phyloP scores from a whole-genome alignment of 2,888 invertebrate genomes.

The Aphidius colemani region DNA sequence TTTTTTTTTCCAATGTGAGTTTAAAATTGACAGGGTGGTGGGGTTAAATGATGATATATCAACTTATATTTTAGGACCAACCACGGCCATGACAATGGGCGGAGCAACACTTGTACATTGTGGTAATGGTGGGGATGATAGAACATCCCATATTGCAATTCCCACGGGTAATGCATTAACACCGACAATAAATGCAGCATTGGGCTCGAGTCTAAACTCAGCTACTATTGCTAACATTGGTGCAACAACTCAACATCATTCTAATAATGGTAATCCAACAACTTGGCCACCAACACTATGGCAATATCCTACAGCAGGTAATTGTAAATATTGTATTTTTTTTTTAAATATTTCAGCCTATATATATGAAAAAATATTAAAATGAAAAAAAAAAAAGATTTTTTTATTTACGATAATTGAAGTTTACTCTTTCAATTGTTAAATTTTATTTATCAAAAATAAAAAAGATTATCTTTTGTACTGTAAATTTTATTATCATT shows the following conservation, averaged over 20 bases:
- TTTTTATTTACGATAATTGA: slow-evolving; percentile 3
- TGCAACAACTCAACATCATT: slow-evolving; percentile 55
- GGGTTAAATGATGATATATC: slow-evolving; percentile 36
- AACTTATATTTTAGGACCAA: slow-evolving; percentile 64
- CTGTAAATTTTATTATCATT: too few relatives aligned
- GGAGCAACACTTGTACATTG: slow-evolving; percentile 69
- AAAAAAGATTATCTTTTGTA: too few relatives aligned
- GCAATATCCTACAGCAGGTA: slow-evolving; percentile 71
- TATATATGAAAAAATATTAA: too few relatives aligned
- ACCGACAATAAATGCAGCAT: slow-evolving; percentile 62
- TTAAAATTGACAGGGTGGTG: slow-evolving; percentile 16
- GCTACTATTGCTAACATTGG: slow-evolving; percentile 61
- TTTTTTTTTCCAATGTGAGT: background rate
- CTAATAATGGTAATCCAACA: slow-evolving; percentile 15
- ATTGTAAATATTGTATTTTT: slow-evolving; percentile 12
- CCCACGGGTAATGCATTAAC: slow-evolving; percentile 54
- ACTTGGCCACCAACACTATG: slow-evolving; percentile 72
- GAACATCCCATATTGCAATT: slow-evolving; percentile 63
- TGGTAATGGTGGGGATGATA: slow-evolving; percentile 67
- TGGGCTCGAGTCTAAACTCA: slow-evolving; percentile 53
- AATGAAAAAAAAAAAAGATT: too few relatives aligned
- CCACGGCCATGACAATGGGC: slow-evolving; percentile 72
- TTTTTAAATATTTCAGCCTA: background rate
- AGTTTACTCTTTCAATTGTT: background rate
- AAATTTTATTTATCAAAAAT: background rate